Conservation (phyloP, 1,140 invertebrate species). For the Battus philenor region DNA sequence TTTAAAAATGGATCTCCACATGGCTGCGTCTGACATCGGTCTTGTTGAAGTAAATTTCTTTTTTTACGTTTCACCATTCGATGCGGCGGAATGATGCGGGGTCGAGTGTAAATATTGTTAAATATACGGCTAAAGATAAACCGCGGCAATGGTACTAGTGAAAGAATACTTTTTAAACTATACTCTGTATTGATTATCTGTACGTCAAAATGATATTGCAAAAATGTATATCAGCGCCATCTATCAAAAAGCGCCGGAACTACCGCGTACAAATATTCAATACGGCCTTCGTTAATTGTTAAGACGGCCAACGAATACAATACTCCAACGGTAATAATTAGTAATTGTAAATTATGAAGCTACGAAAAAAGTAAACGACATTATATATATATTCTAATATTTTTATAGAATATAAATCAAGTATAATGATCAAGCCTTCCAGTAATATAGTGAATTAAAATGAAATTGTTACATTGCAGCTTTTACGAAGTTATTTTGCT, state of each 20-base stretch:
- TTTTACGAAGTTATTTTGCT: conserved; percentile 61
- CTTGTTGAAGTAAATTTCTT: too few relatives aligned
- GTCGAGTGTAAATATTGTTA: conserved; percentile 47
- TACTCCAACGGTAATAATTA: conserved; percentile 56
- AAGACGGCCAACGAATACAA: conserved; percentile 50
- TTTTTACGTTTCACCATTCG: not conserved
- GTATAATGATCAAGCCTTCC: conserved; percentile 72
- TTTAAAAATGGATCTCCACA: too few relatives aligned
- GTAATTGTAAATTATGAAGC: conserved; percentile 54
- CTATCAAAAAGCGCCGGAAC: conserved; percentile 18
- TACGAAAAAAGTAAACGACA: conserved; percentile 59
- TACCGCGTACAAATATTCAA: conserved; percentile 23
- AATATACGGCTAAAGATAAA: conserved; percentile 21
- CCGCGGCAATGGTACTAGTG: conserved; percentile 38
- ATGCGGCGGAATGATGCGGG: conserved; percentile 16
- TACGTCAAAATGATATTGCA: conserved; percentile 18
- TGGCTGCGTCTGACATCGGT: not conserved
- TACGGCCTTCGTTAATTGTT: conserved; percentile 28
- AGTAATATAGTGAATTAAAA: conserved; percentile 70
- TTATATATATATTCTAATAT: conserved; percentile 72
- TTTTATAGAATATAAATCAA: conserved; percentile 73
- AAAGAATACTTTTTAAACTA: conserved; percentile 40
- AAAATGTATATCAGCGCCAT: conserved; percentile 36
- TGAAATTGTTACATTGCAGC: conserved; percentile 49
- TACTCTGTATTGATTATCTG: conserved; percentile 26